Conservation (phyloP, 2,888 invertebrate genomes). For the Drosophila glabriapex region DNA sequence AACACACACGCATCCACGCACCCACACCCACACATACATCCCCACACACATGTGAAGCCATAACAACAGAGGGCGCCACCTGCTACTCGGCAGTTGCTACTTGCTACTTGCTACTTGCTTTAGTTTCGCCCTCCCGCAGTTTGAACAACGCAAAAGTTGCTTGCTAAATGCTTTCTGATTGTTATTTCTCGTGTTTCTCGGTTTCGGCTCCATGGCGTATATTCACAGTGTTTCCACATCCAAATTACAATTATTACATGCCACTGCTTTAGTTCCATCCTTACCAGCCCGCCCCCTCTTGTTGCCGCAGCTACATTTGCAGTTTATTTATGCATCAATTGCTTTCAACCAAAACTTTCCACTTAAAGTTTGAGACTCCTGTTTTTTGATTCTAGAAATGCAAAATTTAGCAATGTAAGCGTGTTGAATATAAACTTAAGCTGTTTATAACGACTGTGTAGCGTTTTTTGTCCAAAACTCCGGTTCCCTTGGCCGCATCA, state of each 20-base stretch:
- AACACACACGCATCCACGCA: slow-evolving; percentile 4
- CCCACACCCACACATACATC: slow-evolving; percentile 12
- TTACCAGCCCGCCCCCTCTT: background rate
- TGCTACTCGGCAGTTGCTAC: slow-evolving; percentile 43
- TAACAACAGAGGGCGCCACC: slow-evolving; percentile 67
- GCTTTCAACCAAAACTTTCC: slow-evolving; percentile 45
- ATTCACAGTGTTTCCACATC: slow-evolving; percentile 54
- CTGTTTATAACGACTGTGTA: slow-evolving; percentile 75
- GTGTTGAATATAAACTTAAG: slow-evolving; percentile 78
- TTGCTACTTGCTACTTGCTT: slow-evolving; percentile 20
- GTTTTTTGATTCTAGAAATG: slow-evolving; percentile 53
- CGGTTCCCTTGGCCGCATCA: slow-evolving; percentile 4
- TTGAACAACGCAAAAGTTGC: slow-evolving; percentile 62
- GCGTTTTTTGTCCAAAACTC: slow-evolving; percentile 24
- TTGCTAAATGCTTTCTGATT: slow-evolving; percentile 84
- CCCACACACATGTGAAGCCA: slow-evolving; percentile 32
- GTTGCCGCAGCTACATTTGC: slow-evolving; percentile 31
- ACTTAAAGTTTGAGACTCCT: slow-evolving; percentile 29
- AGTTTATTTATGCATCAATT: slow-evolving; percentile 50
- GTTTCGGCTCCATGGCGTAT: slow-evolving; percentile 28
- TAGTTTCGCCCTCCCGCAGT: slow-evolving; percentile 30
- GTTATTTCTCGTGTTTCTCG: slow-evolving; percentile 81
- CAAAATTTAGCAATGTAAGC: slow-evolving; percentile 77
- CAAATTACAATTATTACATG: slow-evolving; percentile 69
- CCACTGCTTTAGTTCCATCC: slow-evolving; percentile 43